These are phyloP conservation scores for Spodoptera litura DNA, from an alignment of 1,140 invertebrate genomes.

Conservation along the genomic window DNA sequence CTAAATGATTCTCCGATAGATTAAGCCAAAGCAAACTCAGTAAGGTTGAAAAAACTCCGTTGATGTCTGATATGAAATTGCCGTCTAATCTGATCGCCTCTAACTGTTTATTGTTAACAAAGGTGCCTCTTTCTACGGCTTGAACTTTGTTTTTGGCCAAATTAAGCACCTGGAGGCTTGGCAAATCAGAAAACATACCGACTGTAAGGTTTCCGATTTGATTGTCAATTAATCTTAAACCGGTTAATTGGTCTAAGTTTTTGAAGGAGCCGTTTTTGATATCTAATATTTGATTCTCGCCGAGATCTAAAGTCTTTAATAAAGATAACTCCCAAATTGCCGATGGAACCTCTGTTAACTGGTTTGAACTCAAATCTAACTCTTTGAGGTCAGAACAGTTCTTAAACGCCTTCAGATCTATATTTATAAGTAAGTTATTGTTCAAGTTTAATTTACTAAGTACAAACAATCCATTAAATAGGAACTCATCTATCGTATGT, in stretches of 20 bases:
- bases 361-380: constrained; percentile 95
- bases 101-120: constrained; percentile 92
- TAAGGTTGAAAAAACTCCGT: constrained; percentile 93
- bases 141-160: constrained; percentile 95
- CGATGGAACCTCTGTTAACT: constrained; percentile 92
- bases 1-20: constrained; percentile 95
- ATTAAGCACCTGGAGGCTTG: constrained; percentile 93
- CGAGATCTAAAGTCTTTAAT: constrained; percentile 94
- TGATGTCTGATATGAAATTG: constrained; percentile 94
- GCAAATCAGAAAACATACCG: constrained; percentile 94
- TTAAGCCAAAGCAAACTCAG: constrained; percentile 94
- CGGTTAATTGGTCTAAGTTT: constrained; percentile 93
- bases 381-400: constrained; percentile 96
- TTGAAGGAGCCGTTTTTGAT: constrained; percentile 94
- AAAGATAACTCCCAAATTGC: constrained; percentile 93
- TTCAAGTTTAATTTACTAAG: constrained; percentile 94
- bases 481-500: constrained; percentile 91
- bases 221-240: constrained; percentile 94
- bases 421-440: constrained; percentile 92
- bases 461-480: constrained; percentile 95
- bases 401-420: constrained; percentile 93
- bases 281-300: constrained; percentile 93
- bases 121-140: constrained; percentile 92
- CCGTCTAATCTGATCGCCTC: constrained; percentile 95
- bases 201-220: constrained; percentile 93